Conservation (phyloP, 2,888 invertebrate genomes). For the Parasteatoda lunata region DNA sequence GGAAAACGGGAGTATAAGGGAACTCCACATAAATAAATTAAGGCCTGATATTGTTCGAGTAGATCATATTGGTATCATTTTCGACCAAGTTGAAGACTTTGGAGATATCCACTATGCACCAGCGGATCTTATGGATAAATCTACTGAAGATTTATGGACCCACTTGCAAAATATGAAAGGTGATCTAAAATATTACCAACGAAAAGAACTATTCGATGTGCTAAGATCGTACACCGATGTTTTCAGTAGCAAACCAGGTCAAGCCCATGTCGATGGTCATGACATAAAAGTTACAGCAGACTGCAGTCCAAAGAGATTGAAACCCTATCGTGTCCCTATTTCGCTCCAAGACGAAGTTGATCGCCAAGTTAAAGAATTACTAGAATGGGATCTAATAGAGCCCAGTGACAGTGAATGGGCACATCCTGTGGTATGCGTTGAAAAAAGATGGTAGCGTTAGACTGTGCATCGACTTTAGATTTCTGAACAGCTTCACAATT, state of each 20-base stretch:
- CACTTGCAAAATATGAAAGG: not conserved
- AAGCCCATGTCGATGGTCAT: not conserved
- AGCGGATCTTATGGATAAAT: not conserved
- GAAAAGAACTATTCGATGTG: not conserved
- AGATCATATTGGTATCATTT: slow-evolving; percentile 1
- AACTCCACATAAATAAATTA: slow-evolving; percentile 22
- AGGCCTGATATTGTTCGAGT: not conserved
- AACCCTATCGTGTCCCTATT: not conserved
- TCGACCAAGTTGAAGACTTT: slow-evolving; percentile 18
- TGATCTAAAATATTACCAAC: not conserved
- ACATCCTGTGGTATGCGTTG: not conserved
- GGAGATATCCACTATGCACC: slow-evolving; percentile 15
- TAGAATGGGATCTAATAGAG: not conserved
- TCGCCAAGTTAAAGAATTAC: not conserved
- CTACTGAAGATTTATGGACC: not conserved
- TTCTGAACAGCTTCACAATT: not conserved
- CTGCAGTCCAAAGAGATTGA: not conserved
- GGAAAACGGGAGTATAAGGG: not conserved
- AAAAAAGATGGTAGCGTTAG: not conserved
- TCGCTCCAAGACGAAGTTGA: not conserved
- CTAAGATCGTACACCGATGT: not conserved
- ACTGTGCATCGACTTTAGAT: slow-evolving; percentile 3
- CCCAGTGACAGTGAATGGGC: not conserved
- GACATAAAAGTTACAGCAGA: not conserved
- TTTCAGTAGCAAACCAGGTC: not conserved